phyloP scores from a whole-genome alignment of 2,888 invertebrate species.

The Rhingia campestris region DNA sequence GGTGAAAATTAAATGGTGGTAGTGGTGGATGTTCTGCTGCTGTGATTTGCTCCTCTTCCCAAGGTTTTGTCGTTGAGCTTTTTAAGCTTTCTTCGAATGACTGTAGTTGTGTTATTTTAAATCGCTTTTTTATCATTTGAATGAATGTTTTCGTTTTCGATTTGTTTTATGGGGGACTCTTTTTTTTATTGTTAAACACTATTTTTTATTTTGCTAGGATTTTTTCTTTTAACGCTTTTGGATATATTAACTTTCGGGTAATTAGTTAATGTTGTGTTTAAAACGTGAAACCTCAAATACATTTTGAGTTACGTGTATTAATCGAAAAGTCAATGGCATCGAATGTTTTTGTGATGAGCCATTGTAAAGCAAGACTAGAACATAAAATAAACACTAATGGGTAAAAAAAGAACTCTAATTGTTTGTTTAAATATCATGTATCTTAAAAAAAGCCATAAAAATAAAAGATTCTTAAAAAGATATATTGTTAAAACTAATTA shows the following conservation, averaged over 20 bases:
- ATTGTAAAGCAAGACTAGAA: constrained; percentile 37
- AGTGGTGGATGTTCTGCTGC: constrained; percentile 58
- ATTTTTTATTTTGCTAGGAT: constrained; percentile 19
- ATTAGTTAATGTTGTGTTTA: constrained; percentile 45
- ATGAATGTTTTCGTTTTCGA: constrained; percentile 42
- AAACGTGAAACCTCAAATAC: constrained; percentile 42
- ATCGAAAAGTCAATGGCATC: constrained; percentile 2
- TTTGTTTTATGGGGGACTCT: constrained; percentile 21
- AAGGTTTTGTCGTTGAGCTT: constrained; percentile 57
- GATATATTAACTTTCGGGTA: constrained; percentile 47
- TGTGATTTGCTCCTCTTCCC: constrained; percentile 46
- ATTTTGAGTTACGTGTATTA: constrained; percentile 44
- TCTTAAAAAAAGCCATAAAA: no score
- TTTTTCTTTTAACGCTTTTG: constrained; percentile 68
- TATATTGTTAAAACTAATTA: no score
- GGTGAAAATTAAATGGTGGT: constrained; percentile 29
- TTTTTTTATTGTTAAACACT: constrained; percentile 12
- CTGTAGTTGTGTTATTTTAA: constrained; percentile 63
- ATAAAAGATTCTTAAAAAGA: no score
- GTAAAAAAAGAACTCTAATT: not conserved
- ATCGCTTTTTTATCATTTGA: constrained; percentile 62
- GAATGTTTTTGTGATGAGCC: constrained; percentile 29
- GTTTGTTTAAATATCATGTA: no score
- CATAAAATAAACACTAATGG: constrained; percentile 4
- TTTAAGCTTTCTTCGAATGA: constrained; percentile 55